Conservation (phyloP, 2,113 vertebrate genomes). For the Ciconia boyciana region DNA sequence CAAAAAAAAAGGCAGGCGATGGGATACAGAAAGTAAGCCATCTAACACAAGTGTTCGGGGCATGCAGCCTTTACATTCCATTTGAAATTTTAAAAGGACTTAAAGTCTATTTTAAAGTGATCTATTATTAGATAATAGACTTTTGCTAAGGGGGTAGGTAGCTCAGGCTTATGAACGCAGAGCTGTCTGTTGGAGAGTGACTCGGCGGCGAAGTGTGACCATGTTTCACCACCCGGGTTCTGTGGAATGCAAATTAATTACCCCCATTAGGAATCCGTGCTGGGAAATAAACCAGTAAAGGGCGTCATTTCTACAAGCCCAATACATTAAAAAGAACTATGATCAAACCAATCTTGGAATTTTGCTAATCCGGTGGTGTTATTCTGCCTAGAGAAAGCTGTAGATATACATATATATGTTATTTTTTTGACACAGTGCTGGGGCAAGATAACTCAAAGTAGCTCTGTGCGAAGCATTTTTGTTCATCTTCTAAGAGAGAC, state of each 20-base stretch:
- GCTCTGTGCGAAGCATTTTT: neutral
- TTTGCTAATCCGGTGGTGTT: neutral
- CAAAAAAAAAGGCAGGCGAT: neutral
- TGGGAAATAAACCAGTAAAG: neutral
- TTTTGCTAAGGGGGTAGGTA: neutral
- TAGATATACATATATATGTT: neutral
- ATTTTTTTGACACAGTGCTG: neutral
- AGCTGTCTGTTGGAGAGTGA: neutral
- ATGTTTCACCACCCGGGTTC: neutral
- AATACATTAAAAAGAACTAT: neutral
- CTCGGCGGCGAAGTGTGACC: neutral
- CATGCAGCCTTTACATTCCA: neutral
- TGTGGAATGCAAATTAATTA: neutral
- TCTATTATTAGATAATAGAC: neutral
- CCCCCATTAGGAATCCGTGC: fast-evolving
- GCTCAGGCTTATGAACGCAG: neutral
- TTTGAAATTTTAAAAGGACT: neutral
- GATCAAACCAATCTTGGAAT: neutral
- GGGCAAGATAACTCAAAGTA: neutral
- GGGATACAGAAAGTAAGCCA: neutral
- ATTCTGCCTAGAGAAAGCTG: neutral
- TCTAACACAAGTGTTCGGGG: neutral
- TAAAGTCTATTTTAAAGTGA: neutral
- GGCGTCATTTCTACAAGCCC: neutral
- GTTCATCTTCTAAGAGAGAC: neutral